phyloP scores from a whole-genome alignment of 2,888 invertebrate genomes.

The Epinotia ramella region DNA sequence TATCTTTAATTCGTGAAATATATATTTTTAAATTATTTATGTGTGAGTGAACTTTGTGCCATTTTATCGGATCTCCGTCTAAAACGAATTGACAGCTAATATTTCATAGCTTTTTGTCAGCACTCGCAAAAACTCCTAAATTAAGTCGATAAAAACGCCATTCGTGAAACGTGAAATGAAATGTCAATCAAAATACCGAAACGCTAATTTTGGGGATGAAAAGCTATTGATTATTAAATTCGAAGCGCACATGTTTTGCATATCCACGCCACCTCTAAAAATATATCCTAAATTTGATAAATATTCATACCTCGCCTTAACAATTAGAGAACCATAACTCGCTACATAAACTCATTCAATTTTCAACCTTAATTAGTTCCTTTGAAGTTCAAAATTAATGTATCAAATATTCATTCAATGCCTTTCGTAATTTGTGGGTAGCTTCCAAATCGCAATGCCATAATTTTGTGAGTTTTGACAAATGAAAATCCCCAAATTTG shows the following conservation, averaged over 20 bases:
- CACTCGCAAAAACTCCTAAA: too few relatives aligned
- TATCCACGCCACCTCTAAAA: constrained; percentile 5
- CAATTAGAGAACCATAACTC: not conserved
- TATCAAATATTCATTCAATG: not conserved
- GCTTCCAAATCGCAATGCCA: constrained; percentile 6
- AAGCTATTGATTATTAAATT: constrained; percentile 33
- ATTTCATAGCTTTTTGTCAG: too few relatives aligned
- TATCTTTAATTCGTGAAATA: too few relatives aligned
- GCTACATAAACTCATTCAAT: not conserved
- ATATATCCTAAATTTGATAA: constrained; percentile 27
- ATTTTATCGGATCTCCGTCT: too few relatives aligned
- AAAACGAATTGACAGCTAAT: too few relatives aligned
- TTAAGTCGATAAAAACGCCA: not conserved
- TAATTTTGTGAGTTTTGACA: constrained; percentile 35
- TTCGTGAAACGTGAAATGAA: not conserved
- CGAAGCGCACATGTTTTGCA: constrained; percentile 19
- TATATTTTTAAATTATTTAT: too few relatives aligned
- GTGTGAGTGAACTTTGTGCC: too few relatives aligned
- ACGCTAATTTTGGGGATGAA: constrained; percentile 14
- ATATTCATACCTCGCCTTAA: constrained; percentile 21
- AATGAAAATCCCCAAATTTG: constrained; percentile 23
- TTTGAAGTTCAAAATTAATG: not conserved
- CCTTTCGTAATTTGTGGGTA: not conserved
- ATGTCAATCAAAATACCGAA: constrained; percentile 4
- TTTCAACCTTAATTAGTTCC: not conserved